A percentile compares a stretch with the other conserved stretches of the same genome.
Evolutionary conservation across 1,140 invertebrate species (phyloP).

Genomic region (Cydia strobilella): DNA sequence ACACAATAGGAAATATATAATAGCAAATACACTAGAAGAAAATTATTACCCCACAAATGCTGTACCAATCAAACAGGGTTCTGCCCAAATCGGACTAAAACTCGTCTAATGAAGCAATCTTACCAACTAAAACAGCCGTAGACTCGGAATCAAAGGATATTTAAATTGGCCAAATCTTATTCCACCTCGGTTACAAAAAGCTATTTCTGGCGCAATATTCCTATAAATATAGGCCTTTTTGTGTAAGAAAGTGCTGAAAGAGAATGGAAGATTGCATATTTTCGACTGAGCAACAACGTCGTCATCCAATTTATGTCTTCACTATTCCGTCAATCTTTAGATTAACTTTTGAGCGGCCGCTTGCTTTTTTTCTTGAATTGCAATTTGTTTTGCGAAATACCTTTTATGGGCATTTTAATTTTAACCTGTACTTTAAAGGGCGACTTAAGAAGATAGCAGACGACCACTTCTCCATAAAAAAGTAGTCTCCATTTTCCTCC

Average conservation of each 20-base stretch:
- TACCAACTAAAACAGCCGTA: not conserved
- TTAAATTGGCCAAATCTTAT: slow-evolving; percentile 59
- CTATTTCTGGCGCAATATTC: not conserved
- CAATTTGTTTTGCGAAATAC: not conserved
- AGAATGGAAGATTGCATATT: slow-evolving; percentile 76
- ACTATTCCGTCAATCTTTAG: slow-evolving; percentile 58
- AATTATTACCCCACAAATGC: not conserved
- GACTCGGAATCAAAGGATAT: slow-evolving; percentile 44
- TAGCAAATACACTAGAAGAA: too few species aligned
- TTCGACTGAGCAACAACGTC: slow-evolving; percentile 64
- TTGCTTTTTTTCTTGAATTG: not conserved
- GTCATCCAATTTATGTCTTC: slow-evolving; percentile 70
- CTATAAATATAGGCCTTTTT: not conserved
- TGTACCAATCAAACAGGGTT: too few species aligned
- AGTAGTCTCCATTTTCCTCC: too few species aligned
- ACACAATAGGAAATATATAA: too few species aligned
- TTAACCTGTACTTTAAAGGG: too few species aligned
- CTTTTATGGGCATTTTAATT: not conserved
- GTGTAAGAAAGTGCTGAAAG: slow-evolving; percentile 45
- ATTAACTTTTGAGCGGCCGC: slow-evolving; percentile 17
- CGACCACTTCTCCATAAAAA: too few species aligned
- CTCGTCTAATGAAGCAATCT: not conserved
- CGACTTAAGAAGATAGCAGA: too few species aligned
- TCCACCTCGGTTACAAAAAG: not conserved
- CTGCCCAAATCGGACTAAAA: not conserved